These are phyloP conservation scores for Clarias magur DNA, from an alignment of 2,113 vertebrate species.

Conservation along the genomic window DNA sequence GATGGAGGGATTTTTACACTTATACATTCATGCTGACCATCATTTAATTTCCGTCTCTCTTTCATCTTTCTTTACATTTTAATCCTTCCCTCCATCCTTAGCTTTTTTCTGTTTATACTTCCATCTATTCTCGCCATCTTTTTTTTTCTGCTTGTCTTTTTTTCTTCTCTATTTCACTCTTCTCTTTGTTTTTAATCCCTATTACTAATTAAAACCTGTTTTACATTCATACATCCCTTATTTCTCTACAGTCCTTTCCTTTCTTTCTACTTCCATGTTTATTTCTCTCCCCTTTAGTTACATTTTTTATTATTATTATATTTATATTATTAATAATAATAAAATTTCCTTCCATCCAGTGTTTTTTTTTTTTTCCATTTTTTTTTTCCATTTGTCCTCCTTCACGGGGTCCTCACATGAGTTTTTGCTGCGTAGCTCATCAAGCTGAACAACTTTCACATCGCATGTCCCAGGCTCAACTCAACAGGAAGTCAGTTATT, in stretches of 20 bases:
- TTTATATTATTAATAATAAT: too few relatives aligned
- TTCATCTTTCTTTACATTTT: background rate
- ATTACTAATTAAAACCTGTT: too few relatives aligned
- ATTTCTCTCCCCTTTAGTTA: background rate
- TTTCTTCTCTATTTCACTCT: background rate
- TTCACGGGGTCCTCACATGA: too few relatives aligned
- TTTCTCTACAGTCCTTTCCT: background rate
- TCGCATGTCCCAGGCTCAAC: too few relatives aligned
- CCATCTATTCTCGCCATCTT: background rate
- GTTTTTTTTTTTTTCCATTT: too few relatives aligned
- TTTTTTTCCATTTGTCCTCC: too few relatives aligned
- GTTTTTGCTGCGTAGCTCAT: too few relatives aligned
- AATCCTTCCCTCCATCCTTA: background rate
- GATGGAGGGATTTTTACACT: background rate
- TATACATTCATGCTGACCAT: background rate
- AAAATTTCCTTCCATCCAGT: too few relatives aligned
- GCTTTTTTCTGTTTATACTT: background rate
- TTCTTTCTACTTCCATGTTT: background rate
- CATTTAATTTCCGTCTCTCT: background rate
- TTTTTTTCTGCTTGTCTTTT: background rate
- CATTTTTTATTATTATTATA: background rate
- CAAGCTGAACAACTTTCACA: too few relatives aligned
- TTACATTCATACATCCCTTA: background rate
- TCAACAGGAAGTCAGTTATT: too few relatives aligned
- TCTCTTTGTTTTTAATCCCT: background rate